A percentile compares a stretch with the other conserved stretches of the same genome.
Evolutionary conservation across 2,113 vertebrate species (phyloP).

Genomic region (Mesoclemmys tuberculata): DNA sequence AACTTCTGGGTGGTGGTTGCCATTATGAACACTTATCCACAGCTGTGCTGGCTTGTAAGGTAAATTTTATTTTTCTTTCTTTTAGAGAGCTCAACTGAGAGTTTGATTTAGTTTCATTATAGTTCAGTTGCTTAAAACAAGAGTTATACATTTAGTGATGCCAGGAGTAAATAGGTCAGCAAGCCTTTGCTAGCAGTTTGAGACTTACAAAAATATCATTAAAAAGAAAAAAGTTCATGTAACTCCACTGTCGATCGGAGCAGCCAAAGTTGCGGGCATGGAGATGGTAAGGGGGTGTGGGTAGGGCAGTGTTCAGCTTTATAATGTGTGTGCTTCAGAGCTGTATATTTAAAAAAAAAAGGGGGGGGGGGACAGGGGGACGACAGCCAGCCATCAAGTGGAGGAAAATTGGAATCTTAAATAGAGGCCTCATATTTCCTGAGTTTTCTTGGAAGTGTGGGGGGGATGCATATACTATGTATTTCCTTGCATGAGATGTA

Average conservation of each 20-base stretch:
- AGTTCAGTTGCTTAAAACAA: slow-evolving; percentile 22
- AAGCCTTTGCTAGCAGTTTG: slow-evolving; percentile 40
- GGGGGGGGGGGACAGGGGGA: too few relatives aligned
- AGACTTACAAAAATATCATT: slow-evolving; percentile 5
- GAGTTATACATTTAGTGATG: neutral
- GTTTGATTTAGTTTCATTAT: neutral
- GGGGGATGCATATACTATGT: neutral
- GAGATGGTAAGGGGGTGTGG: slow-evolving; percentile 10
- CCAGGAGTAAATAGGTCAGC: neutral
- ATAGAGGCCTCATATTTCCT: neutral
- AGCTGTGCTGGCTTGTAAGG: slow-evolving; percentile 17
- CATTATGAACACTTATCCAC: slow-evolving; percentile 39
- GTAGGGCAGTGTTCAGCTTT: slow-evolving; percentile 9
- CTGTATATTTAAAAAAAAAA: slow-evolving; percentile 9
- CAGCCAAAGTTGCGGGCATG: neutral
- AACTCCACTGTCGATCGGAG: neutral
- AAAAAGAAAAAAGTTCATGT: slow-evolving; percentile 27
- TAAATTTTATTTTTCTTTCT: slow-evolving; percentile 48
- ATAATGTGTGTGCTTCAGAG: slow-evolving; percentile 20
- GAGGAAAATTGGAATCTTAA: slow-evolving; percentile 7
- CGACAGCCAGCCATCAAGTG: neutral
- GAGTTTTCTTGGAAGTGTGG: slow-evolving; percentile 1
- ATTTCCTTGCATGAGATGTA: neutral
- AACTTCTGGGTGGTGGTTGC: neutral
- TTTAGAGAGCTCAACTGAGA: slow-evolving; percentile 27